Evolutionary conservation across 2,797 vertebrate genomes (phyloP).

Genomic region (Yasuhikotakia modesta): DNA sequence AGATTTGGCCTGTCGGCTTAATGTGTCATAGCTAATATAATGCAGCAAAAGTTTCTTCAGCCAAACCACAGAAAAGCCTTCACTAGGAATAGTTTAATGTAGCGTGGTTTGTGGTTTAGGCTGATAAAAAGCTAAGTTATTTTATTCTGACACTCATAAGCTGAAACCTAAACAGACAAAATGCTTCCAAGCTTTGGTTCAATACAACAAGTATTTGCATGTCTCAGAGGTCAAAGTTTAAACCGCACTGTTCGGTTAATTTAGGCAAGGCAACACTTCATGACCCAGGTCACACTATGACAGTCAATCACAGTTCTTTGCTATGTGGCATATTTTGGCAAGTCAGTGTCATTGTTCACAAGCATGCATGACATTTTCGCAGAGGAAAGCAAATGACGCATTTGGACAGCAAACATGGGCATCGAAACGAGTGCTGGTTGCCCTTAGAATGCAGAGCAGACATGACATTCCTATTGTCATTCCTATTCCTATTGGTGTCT

Average conservation of each 20-base stretch:
- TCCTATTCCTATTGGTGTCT: no score
- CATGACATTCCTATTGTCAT: no score
- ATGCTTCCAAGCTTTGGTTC: neutral
- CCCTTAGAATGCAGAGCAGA: neutral
- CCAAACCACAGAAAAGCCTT: neutral
- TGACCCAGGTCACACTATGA: slow-evolving; percentile 15
- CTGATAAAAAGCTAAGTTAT: neutral
- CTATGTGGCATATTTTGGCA: slow-evolving; percentile 20
- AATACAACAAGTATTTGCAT: slow-evolving; percentile 12
- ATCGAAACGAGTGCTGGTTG: neutral
- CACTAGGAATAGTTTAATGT: neutral
- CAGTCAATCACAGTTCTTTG: slow-evolving; percentile 13
- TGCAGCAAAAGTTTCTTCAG: slow-evolving; percentile 27
- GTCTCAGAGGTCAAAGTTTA: slow-evolving; percentile 19
- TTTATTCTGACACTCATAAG: slow-evolving; percentile 3
- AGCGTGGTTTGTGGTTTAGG: neutral
- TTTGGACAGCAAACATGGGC: neutral
- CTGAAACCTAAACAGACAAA: slow-evolving; percentile 19
- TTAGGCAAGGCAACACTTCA: neutral
- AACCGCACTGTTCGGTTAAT: slow-evolving; percentile 6
- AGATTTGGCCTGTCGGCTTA: slow-evolving; percentile 8
- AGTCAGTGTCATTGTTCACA: slow-evolving; percentile 5
- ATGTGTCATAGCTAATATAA: slow-evolving; percentile 26
- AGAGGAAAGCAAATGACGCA: neutral
- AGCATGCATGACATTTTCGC: slow-evolving; percentile 11